Evolutionary conservation across 2,113 vertebrate genomes (phyloP).

Genomic region (Poeciliopsis turrubarensis): DNA sequence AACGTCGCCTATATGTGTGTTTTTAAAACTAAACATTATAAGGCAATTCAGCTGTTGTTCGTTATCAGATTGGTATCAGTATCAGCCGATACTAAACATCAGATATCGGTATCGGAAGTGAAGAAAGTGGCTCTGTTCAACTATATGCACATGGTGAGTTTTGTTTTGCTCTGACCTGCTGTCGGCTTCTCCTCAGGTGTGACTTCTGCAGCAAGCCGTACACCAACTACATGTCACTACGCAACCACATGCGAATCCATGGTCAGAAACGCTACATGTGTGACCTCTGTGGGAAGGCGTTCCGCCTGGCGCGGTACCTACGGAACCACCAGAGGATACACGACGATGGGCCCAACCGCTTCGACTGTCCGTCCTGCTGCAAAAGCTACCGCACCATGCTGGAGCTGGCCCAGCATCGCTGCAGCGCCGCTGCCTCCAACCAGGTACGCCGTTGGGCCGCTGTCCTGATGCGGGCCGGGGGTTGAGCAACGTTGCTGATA

Average conservation of each 20-base stretch:
- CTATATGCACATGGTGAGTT: not conserved
- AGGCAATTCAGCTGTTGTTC: too few species aligned
- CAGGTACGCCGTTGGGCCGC: constrained; percentile 64
- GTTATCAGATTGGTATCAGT: too few species aligned
- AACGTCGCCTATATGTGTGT: too few species aligned
- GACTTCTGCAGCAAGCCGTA: constrained; percentile 84
- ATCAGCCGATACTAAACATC: too few species aligned
- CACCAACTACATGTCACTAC: constrained; percentile 83
- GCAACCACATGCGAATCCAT: constrained; percentile 83
- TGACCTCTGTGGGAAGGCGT: constrained; percentile 82
- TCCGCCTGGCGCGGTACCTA: constrained; percentile 82
- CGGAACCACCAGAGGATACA: constrained; percentile 84
- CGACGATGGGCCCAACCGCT: constrained; percentile 81
- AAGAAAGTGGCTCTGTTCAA: too few species aligned
- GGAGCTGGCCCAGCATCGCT: constrained; percentile 81
- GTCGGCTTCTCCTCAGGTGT: constrained; percentile 61
- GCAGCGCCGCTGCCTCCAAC: constrained; percentile 63
- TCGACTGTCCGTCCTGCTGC: constrained; percentile 84
- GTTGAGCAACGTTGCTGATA: not conserved
- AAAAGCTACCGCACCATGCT: constrained; percentile 84
- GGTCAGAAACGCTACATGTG: constrained; percentile 83
- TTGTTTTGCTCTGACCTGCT: not conserved
- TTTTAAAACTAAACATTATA: too few species aligned
- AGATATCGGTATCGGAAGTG: too few species aligned
- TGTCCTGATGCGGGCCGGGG: not conserved